Percentiles rank a stretch among this genome's conserved stretches.
phyloP scores from a whole-genome alignment of 92 coral and sea anemone species.

The Blastomussa wellsi region DNA sequence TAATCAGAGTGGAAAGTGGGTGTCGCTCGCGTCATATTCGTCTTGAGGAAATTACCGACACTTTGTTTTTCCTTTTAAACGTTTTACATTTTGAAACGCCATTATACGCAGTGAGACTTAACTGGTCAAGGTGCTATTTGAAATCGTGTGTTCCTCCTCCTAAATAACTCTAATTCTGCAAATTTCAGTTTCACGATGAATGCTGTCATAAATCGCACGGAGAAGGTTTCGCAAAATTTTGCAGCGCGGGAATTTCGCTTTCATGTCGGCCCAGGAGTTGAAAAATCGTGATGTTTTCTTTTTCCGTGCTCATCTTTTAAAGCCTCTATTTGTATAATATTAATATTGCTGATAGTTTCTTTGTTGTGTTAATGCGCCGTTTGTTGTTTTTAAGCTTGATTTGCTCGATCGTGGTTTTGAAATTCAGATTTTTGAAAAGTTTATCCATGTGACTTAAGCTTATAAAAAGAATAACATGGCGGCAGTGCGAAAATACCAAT shows the following conservation, averaged over 20 bases:
- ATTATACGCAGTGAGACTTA: neutral
- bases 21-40: slow-evolving; percentile 15
- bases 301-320: neutral
- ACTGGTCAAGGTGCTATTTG: neutral
- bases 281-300: neutral
- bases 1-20: neutral
- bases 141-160: neutral
- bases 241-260: slow-evolving; percentile 1
- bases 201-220: neutral
- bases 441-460: neutral
- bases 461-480: neutral
- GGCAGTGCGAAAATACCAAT: neutral
- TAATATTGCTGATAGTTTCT: slow-evolving; percentile 5
- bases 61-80: neutral
- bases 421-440: slow-evolving; percentile 10
- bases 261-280: neutral
- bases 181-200: neutral
- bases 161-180: neutral
- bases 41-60: neutral
- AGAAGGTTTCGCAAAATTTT: neutral
- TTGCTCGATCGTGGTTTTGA: slow-evolving; percentile 10
- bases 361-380: slow-evolving; percentile 10
- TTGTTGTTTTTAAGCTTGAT: slow-evolving; percentile 8
- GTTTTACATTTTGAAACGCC: neutral
- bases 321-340: neutral